Evolutionary conservation across 2,888 invertebrate species (phyloP), one percentile per base, ranked within the genome.

Genomic region (Drosophila anomelani): DNA sequence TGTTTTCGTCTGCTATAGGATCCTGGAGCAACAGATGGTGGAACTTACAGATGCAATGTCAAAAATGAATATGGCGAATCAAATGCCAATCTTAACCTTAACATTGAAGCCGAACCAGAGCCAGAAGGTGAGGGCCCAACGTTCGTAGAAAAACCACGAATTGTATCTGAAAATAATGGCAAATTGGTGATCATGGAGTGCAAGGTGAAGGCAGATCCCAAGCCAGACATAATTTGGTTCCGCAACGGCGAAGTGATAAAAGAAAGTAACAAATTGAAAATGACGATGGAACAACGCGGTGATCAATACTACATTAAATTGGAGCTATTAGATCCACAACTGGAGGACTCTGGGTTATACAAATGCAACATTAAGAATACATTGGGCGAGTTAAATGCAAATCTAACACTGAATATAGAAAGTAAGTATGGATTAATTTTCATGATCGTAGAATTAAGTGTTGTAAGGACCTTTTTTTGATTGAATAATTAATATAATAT

Each of bases 331-430:
- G 98, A 98, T 93, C 98, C 98, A 78, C 97, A 97, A 90, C 95
- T 97, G 77, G 97, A 97, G 90, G 99, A 99, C 94, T 98, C 98
- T 87, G 99, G 99, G 81, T 94, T 98, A 76, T 99, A 99, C 94
- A 98, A 99, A 93, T 99, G 99, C 93, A 98, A 98, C 91, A 98
- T 98, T 90, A 98, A 98, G 93, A 99, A 99, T 93, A 95, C 96
- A 90, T 95, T 97, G 91, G 99, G 99, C 86, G 99, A 99, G 94
- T 95, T 98, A 79, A 98, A 98, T 92, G 98, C 98, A 73, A 99
- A 99, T 93, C 94, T 99, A 80, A 98, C 98, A 82, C 95, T 99
- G 88, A 99, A 99, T 93, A 98, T 99, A 93, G 98, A 98, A 96
- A 98, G 98, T 98, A 94, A 94, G 95, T 94, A 20, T 9, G 4